A percentile compares a stretch with the other conserved stretches of the same genome.
Evolutionary conservation across 2,888 invertebrate genomes (phyloP).

Genomic region (Spicauda simplicius): DNA sequence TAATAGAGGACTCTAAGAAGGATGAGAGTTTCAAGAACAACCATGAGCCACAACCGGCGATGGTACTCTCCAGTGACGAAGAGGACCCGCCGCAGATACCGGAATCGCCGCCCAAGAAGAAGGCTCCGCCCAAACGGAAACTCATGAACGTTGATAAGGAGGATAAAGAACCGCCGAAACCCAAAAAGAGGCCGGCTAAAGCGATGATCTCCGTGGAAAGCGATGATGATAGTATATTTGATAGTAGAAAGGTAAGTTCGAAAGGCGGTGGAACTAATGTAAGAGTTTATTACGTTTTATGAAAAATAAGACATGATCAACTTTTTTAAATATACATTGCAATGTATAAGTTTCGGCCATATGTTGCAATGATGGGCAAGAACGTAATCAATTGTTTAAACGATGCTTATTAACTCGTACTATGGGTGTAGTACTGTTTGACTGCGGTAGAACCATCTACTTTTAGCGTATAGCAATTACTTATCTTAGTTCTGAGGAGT

Average conservation of each 20-base stretch:
- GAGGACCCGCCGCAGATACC: conserved; percentile 43
- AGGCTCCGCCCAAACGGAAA: conserved; percentile 65
- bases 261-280: too few relatives aligned
- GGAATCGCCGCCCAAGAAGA: conserved; percentile 65
- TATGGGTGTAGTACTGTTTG: too few relatives aligned
- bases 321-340: too few relatives aligned
- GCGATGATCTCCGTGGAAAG: conserved; percentile 62
- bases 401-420: too few relatives aligned
- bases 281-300: too few relatives aligned
- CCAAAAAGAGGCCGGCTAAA: conserved; percentile 73
- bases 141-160: conserved; percentile 56
- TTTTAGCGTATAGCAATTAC: too few relatives aligned
- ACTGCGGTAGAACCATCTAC: too few relatives aligned
- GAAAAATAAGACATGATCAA: too few relatives aligned
- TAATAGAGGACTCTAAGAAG: conserved; percentile 77
- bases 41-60: conserved; percentile 41
- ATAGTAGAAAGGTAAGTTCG: conserved; percentile 70
- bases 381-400: too few relatives aligned
- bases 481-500: too few relatives aligned
- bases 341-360: too few relatives aligned
- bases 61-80: conserved; percentile 61
- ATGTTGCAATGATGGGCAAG: too few relatives aligned
- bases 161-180: conserved; percentile 51
- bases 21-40: conserved; percentile 43
- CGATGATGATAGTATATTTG: conserved; percentile 80